Evolutionary conservation across 2,113 vertebrate genomes (phyloP).

Genomic region (Lonchura striata): DNA sequence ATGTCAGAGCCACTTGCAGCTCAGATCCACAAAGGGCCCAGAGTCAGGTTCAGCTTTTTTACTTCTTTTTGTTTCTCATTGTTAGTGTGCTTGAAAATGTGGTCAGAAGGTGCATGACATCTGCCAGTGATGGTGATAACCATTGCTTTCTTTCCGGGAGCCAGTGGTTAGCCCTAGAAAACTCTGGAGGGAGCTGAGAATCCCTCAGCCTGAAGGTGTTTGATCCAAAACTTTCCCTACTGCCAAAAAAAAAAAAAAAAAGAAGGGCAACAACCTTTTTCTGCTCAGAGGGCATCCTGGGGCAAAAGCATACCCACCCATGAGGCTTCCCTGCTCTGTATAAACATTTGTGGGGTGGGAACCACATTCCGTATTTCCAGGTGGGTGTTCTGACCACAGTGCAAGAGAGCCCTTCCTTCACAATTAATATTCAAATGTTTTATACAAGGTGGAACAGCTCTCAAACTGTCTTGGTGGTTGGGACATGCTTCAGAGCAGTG

Average conservation of each 20-base stretch:
- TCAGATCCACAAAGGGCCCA: neutral
- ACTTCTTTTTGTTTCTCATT: neutral
- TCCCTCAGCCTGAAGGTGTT: neutral
- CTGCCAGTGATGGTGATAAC: neutral
- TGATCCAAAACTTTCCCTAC: neutral
- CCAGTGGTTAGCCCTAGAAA: neutral
- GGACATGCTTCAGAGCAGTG: neutral
- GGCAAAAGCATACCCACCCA: neutral
- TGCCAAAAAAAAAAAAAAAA: too few relatives aligned
- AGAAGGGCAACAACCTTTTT: neutral
- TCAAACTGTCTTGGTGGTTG: conserved; percentile 7
- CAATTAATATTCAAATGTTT: conserved; percentile 19
- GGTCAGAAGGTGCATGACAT: neutral
- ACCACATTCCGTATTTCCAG: conserved; percentile 16
- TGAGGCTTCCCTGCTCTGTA: neutral
- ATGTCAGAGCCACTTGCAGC: fast-evolving
- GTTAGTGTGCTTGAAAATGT: neutral
- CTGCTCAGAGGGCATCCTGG: neutral
- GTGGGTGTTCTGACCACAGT: conserved; percentile 47
- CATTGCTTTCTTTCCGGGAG: neutral
- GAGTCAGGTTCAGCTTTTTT: neutral
- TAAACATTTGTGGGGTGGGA: conserved; percentile 33
- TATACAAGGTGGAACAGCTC: conserved; percentile 9
- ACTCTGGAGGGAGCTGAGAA: neutral
- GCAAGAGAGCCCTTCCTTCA: neutral